Conservation (phyloP, 1,140 invertebrate species). For the Drosophila tropicalis region DNA sequence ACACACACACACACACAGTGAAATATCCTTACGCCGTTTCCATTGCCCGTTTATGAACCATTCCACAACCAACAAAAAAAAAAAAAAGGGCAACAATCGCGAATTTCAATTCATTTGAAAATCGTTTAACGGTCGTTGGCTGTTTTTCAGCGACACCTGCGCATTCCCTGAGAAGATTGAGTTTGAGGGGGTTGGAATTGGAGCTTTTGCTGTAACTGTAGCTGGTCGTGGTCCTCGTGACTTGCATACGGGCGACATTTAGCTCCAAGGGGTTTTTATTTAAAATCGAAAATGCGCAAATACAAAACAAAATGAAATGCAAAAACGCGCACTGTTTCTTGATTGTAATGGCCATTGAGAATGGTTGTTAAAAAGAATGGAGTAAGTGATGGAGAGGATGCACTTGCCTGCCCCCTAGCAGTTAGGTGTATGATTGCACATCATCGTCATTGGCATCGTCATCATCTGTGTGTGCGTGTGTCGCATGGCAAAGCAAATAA, state of each 20-base stretch:
- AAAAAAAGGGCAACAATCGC: slow-evolving; percentile 58
- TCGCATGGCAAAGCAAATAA: slow-evolving; percentile 63
- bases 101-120: slow-evolving; percentile 79
- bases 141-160: slow-evolving; percentile 71
- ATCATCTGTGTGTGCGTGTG: slow-evolving; percentile 21
- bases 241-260: slow-evolving; percentile 53
- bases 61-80: background rate
- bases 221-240: slow-evolving; percentile 36
- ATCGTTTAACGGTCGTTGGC: slow-evolving; percentile 69
- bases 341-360: slow-evolving; percentile 54
- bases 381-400: slow-evolving; percentile 30
- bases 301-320: slow-evolving; percentile 64
- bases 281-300: slow-evolving; percentile 75
- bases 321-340: slow-evolving; percentile 55
- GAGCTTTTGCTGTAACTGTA: slow-evolving; percentile 1
- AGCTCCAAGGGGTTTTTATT: slow-evolving; percentile 52
- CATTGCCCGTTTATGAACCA: slow-evolving; percentile 4
- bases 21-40: slow-evolving; percentile 1
- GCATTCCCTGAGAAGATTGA: slow-evolving; percentile 55
- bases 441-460: slow-evolving; percentile 25
- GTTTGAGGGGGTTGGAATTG: slow-evolving; percentile 12
- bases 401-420: slow-evolving; percentile 64
- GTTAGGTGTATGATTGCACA: slow-evolving; percentile 56
- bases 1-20: background rate
- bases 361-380: slow-evolving; percentile 16